Conservation (phyloP, 2,113 vertebrate species). For the Panthera uncia region DNA sequence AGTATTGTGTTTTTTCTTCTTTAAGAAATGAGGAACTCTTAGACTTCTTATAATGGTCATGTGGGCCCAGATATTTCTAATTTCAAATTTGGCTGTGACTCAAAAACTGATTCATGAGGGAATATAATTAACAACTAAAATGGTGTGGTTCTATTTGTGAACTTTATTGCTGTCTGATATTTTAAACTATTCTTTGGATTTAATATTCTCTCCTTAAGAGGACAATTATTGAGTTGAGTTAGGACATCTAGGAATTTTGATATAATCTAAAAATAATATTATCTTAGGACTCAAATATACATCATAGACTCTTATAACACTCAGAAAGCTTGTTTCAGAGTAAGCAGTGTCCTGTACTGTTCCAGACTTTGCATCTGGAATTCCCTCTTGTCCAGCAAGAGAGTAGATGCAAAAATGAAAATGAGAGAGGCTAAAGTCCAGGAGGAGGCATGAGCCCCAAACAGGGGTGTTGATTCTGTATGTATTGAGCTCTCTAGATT, state of each 20-base stretch:
- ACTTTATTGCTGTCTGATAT: slow-evolving; percentile 4
- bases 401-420: too few relatives aligned
- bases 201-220: slow-evolving; percentile 51
- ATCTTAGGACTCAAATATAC: slow-evolving; percentile 25
- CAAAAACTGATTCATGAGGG: slow-evolving; percentile 46
- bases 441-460: too few relatives aligned
- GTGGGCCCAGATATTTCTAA: neutral
- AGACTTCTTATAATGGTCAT: neutral
- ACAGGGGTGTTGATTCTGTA: too few relatives aligned
- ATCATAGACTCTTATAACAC: neutral
- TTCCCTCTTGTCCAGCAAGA: too few relatives aligned
- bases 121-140: slow-evolving; percentile 57
- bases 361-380: too few relatives aligned
- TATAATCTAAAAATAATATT: slow-evolving; percentile 44
- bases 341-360: neutral
- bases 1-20: neutral
- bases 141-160: slow-evolving; percentile 16
- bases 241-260: slow-evolving; percentile 25
- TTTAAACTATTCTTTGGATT: neutral
- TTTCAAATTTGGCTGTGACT: slow-evolving; percentile 58
- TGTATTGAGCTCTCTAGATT: too few relatives aligned
- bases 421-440: too few relatives aligned
- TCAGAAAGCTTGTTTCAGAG: neutral
- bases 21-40: neutral
- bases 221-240: slow-evolving; percentile 46